Base-by-base conservation (phyloP, 1,140 invertebrate species). In the Oppia nitens region DNA sequence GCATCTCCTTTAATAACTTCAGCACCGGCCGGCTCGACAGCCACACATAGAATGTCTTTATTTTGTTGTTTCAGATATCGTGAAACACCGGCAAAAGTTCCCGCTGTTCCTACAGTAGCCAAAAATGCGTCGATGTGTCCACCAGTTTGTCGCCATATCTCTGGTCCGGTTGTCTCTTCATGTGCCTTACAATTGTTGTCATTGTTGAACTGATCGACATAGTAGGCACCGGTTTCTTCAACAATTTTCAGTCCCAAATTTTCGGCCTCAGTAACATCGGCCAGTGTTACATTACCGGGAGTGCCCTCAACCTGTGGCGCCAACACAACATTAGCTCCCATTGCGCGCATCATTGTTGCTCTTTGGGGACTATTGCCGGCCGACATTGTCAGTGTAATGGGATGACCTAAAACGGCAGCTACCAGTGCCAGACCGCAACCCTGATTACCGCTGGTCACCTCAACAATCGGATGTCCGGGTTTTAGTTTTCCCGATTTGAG, bases 131-230 rank as follows among this genome's bases (percentile, higher is more conserved):
- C 66, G 14, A 68, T 51, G 49, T 51, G 50, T 0, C 68, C 68
- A 32, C 67, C 65, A 29, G 75, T 76, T 63, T 76, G 70, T 32
- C 67, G 57, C 73, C 73, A 76, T 29, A 76, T 76, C 68, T 76
- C 75, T 40, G 74, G 74, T 14, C 74, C 75, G 21, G 75, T 76
- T 11, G 72, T 74, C 55, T 71, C 70, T 21, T 73, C 67, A 59
- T 76, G 75, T 14, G 72, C 71, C 40, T 59, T 55, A 55, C 65
- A 66, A 53, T 76, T 76, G 47, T 57, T 45, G 12, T 6, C 17
- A 28, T 59, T 59, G 54, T 14, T 60, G 17, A 59, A 25, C 25
- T 58, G 57, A 11, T 58, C 14, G 17, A 59, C 54, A 55, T 60
- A 62, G 32, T 50, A 60, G 24, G 53, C 47, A 14, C 26, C 32